These are phyloP conservation scores for Enteromius trimaculatus DNA, from an alignment of 2,797 vertebrate species.

Conservation along the genomic window DNA sequence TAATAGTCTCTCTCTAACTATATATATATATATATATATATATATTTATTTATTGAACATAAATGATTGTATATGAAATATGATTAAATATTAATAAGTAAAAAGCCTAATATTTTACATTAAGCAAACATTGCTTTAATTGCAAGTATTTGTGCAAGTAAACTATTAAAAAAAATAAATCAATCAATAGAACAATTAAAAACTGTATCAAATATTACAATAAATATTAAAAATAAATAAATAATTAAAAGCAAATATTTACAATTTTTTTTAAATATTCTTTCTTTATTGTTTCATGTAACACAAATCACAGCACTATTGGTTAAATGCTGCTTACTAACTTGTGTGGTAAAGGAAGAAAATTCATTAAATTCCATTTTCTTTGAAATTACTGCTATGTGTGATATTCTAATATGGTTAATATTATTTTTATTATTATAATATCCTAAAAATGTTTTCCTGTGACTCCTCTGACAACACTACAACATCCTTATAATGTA, in stretches of 20 bases:
- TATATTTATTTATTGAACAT: neutral
- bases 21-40: too few relatives aligned
- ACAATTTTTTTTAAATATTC: neutral
- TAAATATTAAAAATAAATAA: neutral
- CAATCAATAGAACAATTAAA: neutral
- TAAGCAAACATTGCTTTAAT: neutral
- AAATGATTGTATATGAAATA: neutral
- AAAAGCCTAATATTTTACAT: neutral
- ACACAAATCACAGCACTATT: neutral
- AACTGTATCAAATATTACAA: neutral
- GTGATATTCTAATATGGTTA: neutral
- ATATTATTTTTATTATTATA: neutral
- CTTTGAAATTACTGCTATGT: neutral
- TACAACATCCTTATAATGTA: neutral
- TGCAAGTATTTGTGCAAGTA: neutral
- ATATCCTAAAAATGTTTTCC: neutral
- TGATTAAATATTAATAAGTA: neutral
- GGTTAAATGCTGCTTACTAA: neutral
- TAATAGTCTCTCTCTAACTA: neutral
- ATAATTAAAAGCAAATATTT: neutral
- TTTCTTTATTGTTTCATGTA: neutral
- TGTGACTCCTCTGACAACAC: neutral
- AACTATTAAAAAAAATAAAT: neutral
- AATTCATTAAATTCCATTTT: neutral
- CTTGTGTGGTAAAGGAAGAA: constrained; percentile 4